Base-by-base conservation (phyloP, 2,113 vertebrate genomes). In the Urocolius indicus region DNA sequence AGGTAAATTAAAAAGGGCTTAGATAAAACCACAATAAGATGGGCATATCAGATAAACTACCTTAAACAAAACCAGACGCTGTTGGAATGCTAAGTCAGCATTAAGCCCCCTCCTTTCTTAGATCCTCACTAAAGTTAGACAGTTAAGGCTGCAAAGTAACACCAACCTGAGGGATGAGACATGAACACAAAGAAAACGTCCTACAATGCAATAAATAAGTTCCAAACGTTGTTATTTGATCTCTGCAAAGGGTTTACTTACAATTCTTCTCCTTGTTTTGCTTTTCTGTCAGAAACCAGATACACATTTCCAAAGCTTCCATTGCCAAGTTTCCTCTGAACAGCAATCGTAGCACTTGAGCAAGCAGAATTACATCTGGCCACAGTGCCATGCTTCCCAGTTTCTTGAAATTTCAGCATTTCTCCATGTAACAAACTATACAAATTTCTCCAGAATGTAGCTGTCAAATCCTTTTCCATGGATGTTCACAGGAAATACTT, bases 251-350 rank as follows among this genome's bases (percentile, higher is more conserved):
- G 11, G 58, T 78, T 94, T 97, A 99, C 98, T 99, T 97, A 99
- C 98, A 98, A 59, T 87, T 98, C 82, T 78, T 98, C 98, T 95
- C 96, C 98, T 76, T 85, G 96, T 73, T 96, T 95, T 69, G 98
- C 97, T 96, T 98, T 98, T 88, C 97, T 98, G 83, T 99, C 99
- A 94, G 96, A 96, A 76, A 99, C 98, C 90, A 99, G 97, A 85
- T 98, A 99, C 15, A 99, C 98, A 0, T 97, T 98, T 72, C 98
- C 98, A 94, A 99, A 99, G 83, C 98, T 99, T 14, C 98, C 99
- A 32, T 95, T 98, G 85, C 98, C 98, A 90, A 99, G 98, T 82
- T 97, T 98, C 89, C 95, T 94, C 68, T 97, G 95, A 87, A 98
- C 36, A 34, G 66, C 41, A 85, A 99, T 96, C 94, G 98, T 36